Evolutionary conservation across 2,113 vertebrate species (phyloP), one percentile per base, ranked within the genome.

Genomic region (Forbesichthys agassizii): DNA sequence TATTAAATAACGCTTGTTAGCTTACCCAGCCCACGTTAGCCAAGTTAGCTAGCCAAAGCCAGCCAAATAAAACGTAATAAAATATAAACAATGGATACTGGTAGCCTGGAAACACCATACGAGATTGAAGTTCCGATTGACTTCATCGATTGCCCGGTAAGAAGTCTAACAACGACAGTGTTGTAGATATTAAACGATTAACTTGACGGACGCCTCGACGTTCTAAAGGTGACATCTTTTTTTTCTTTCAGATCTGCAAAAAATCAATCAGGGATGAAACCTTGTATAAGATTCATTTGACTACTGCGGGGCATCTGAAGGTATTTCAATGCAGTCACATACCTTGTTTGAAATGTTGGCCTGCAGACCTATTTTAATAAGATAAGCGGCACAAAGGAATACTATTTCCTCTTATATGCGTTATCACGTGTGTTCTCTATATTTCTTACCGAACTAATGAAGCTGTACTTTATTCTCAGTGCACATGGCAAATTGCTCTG

Each of bases 241-340:
- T 80, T 68, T 53, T 33, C 56, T 60, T 58, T 8, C 77, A 94
- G 93, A 60, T 91, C 8, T 94, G 93, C 80, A 82, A 90, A 0
- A 90, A 89, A 81, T 90, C 87, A 69, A 81, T 93, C 53, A 83
- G 84, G 16, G 90, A 91, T 2, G 85, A 91, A 0, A 91, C 86
- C 2, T 77, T 90, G 71, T 93, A 87, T 74, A 93, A 92, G 78
- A 90, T 93, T 66, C 93, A 94, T 63, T 56, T 91, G 84, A 93
- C 91, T 0, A 87, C 90, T 11, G 42, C 76, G 14, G 85, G 83
- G 54, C 93, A 94, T 59, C n/a, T 89, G 48, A 92, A 92, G 92
- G 93, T 94, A 92, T 13, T 47, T 53, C 13, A 1, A 3, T 12
- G 16, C 8, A 12, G 33, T 42, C 36, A 42, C 36, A 42, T 42